These are phyloP conservation scores for Syngnathus scovelli DNA, from an alignment of 2,113 vertebrate species.

Conservation along the genomic window DNA sequence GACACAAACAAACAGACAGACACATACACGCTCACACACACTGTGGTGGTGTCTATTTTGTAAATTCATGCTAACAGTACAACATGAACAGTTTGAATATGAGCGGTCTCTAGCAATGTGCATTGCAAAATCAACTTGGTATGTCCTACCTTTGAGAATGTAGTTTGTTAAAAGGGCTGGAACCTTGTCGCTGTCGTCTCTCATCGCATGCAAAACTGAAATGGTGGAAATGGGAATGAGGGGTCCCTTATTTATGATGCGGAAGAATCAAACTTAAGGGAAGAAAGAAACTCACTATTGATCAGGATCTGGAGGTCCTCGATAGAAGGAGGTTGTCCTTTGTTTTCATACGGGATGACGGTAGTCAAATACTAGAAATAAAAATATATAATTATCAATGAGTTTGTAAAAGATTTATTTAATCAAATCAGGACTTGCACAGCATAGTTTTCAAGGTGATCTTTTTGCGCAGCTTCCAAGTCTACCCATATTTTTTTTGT, in stretches of 20 bases:
- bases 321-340: conserved; percentile 82
- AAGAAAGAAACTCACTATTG: conserved; percentile 78
- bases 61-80: too few species aligned
- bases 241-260: neutral
- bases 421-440: neutral
- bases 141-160: conserved; percentile 86
- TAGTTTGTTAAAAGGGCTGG: conserved; percentile 94
- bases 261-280: neutral
- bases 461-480: too few species aligned
- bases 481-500: too few species aligned
- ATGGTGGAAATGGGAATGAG: neutral
- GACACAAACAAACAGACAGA: too few species aligned
- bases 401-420: neutral
- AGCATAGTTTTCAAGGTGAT: neutral
- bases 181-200: conserved; percentile 93
- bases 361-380: conserved; percentile 86
- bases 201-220: conserved; percentile 90
- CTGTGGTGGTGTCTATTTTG: too few species aligned
- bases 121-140: neutral
- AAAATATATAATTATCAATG: neutral
- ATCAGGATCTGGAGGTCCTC: conserved; percentile 95
- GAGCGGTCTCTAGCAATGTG: too few species aligned
- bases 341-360: conserved; percentile 96
- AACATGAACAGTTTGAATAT: too few species aligned
- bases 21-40: too few species aligned